These are phyloP conservation scores for Ephestia elutella DNA, from an alignment of 1,140 invertebrate species.

Conservation along the genomic window DNA sequence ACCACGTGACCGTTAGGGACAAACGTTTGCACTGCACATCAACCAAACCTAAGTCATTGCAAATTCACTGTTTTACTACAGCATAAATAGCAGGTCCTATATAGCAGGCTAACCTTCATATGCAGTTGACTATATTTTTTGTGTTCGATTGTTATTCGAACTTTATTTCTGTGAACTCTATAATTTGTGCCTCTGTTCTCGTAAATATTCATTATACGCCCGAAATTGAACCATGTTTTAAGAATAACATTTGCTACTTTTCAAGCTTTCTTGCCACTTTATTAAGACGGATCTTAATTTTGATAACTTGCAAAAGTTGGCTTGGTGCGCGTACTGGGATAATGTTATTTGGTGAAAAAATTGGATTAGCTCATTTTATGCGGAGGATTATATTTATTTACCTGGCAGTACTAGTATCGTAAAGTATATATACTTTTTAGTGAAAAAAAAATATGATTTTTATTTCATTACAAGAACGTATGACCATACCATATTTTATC, in stretches of 20 bases:
- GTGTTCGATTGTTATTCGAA: no score
- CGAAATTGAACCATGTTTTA: background rate
- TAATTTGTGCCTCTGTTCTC: background rate
- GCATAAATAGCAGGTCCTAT: no score
- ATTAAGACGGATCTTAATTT: slow-evolving; percentile 2
- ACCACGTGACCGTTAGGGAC: no score
- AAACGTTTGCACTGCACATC: no score
- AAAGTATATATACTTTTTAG: no score
- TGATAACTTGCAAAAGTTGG: background rate
- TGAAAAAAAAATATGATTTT: no score
- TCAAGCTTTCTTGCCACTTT: background rate
- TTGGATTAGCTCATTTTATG: slow-evolving; percentile 1
- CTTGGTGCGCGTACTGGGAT: background rate
- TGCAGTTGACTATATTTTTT: no score
- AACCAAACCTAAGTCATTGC: no score
- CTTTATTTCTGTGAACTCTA: background rate
- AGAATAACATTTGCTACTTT: slow-evolving; percentile 2
- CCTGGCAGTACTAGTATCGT: background rate
- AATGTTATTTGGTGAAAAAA: background rate
- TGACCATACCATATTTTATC: no score
- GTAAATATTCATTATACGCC: background rate
- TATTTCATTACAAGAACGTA: no score
- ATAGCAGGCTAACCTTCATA: no score
- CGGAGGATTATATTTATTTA: background rate
- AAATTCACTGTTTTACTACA: no score